Evolutionary conservation across 2,888 invertebrate genomes (phyloP).

Genomic region (Eupeodes latifasciatus): DNA sequence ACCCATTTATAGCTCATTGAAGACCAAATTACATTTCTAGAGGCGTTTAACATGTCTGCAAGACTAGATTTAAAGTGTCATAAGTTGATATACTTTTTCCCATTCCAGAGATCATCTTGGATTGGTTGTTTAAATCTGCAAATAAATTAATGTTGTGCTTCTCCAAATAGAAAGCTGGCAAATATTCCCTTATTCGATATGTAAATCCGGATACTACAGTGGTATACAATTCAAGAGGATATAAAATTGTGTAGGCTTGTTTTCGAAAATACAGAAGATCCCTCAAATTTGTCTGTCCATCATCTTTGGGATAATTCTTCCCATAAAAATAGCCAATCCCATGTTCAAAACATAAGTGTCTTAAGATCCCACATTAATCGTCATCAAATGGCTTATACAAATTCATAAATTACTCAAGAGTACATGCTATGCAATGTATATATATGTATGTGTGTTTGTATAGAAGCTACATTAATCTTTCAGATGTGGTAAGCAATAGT

Average conservation of each 20-base stretch:
- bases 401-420: constrained; percentile 72
- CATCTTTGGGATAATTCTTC: constrained; percentile 14
- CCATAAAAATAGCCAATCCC: constrained; percentile 22
- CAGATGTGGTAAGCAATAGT: constrained; percentile 52
- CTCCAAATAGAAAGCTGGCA: no score
- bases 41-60: no score
- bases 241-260: not conserved
- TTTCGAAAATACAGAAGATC: not conserved
- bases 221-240: no score
- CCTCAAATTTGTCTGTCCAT: constrained; percentile 58
- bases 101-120: no score
- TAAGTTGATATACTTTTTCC: no score
- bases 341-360: constrained; percentile 44
- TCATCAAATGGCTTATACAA: constrained; percentile 65
- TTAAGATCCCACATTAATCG: constrained; percentile 63
- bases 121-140: no score
- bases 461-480: constrained; percentile 63
- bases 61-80: no score
- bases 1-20: no score
- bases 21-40: no score
- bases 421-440: not conserved
- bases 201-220: no score
- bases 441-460: not conserved
- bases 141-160: no score
- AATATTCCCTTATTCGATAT: no score